Evolutionary conservation across 2,888 invertebrate species (phyloP), one percentile per base, ranked within the genome.

Genomic region (Neoaliturus tenellus): DNA sequence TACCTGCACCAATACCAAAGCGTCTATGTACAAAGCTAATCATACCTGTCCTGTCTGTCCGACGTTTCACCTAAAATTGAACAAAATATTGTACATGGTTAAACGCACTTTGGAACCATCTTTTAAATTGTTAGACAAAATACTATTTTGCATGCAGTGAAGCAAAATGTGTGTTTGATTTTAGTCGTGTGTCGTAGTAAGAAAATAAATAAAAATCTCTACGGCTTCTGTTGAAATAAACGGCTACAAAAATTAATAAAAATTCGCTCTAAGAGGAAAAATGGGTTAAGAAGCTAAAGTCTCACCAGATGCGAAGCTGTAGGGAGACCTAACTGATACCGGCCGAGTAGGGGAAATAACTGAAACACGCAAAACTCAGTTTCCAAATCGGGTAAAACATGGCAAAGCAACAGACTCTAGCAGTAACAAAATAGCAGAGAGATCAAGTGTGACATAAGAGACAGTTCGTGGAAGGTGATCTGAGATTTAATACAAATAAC

Each of bases 221-320:
- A n/a, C n/a, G n/a, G 55, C 78, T 31, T 23, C 33, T 23, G 28
- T 3, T 2, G 33, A 55, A 51, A 25, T n/a, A 78, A 78, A 78
- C 17, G 8, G 51, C 78, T 78, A 78, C 78, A 33, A 33, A 51
- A 55, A 1, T n/a, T 0, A 14, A 44, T 33, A 78, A 78, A 51
- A 14, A 35, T 2, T 69, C 75, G 55, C 33, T 55, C 75, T 75
- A 75, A 51, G 48, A 33, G 48, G 78, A 55, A 75, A 14, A 35
- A 17, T 14, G 69, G 69, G 17, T 35, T 25, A 44, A 75, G 6
- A 25, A n/a, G 48, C 44, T 75, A 75, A 75, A 23, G 14, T 75
- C 78, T 78, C 78, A 78, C 78, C 78, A 78, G 28, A 35, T 55
- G 55, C 55, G 78, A 78, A 10, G 78, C 23, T 51, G 78, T 55